Evolutionary conservation across 2,113 vertebrate genomes (phyloP).

Genomic region (Haliaeetus leucogaster): DNA sequence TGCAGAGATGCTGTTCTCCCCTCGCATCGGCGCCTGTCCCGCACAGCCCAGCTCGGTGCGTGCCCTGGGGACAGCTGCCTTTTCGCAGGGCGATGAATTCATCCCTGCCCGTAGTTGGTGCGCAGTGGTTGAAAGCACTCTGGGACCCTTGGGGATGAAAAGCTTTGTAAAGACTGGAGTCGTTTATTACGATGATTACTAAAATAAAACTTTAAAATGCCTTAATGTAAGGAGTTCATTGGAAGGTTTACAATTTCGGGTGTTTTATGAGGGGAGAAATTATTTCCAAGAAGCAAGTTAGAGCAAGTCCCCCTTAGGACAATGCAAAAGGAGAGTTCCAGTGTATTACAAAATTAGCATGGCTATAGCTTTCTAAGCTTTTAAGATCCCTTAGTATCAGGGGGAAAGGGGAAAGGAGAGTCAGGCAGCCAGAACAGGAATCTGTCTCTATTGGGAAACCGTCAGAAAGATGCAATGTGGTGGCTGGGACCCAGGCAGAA

Average conservation of each 20-base stretch:
- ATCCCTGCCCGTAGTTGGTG: not conserved
- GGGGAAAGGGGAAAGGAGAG: slow-evolving; percentile 16
- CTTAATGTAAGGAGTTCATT: not conserved
- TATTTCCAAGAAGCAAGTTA: slow-evolving; percentile 22
- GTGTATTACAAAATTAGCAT: slow-evolving; percentile 3
- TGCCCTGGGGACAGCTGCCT: not conserved
- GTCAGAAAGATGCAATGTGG: not conserved
- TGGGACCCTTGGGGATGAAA: not conserved
- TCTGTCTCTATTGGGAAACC: slow-evolving; percentile 27
- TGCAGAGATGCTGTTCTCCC: not conserved
- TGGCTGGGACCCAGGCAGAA: slow-evolving; percentile 22
- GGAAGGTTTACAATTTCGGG: not conserved
- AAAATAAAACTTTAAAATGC: not conserved
- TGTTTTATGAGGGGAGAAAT: slow-evolving; percentile 3
- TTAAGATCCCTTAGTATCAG: not conserved
- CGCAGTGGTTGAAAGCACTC: not conserved
- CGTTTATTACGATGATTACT: not conserved
- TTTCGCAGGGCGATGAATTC: not conserved
- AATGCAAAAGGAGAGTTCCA: slow-evolving; percentile 8
- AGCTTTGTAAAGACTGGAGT: not conserved
- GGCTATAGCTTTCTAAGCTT: not conserved
- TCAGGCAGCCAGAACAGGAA: slow-evolving; percentile 17
- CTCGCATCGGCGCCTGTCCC: accelerated
- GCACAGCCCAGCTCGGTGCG: accelerated
- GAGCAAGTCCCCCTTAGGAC: not conserved